Percentiles rank a stretch among this genome's conserved stretches.
Evolutionary conservation across 2,888 invertebrate species (phyloP).

Genomic region (Philereme transversata): DNA sequence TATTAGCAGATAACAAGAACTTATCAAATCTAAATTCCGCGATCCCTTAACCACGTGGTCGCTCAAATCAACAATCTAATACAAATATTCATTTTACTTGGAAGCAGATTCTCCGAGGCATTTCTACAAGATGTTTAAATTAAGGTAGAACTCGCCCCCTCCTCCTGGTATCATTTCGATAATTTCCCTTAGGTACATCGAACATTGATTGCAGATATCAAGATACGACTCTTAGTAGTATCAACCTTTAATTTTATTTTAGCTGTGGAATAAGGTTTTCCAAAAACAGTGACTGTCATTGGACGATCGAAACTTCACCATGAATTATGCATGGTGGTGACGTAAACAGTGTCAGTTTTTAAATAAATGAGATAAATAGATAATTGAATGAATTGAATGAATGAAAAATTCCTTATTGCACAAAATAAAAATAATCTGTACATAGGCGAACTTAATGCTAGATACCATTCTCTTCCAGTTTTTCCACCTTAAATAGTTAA

Average conservation of each 20-base stretch:
- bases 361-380: too few relatives aligned
- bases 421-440: too few relatives aligned
- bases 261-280: not conserved
- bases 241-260: conserved; percentile 2
- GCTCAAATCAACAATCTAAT: conserved; percentile 24
- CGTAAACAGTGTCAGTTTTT: too few relatives aligned
- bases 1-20: too few relatives aligned
- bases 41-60: conserved; percentile 13
- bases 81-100: conserved; percentile 31
- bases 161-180: conserved; percentile 51
- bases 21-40: not conserved
- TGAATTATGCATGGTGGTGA: too few relatives aligned
- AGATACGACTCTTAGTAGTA: conserved; percentile 14
- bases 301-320: too few relatives aligned
- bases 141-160: conserved; percentile 38
- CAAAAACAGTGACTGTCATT: too few relatives aligned
- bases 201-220: conserved; percentile 23
- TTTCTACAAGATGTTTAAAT: conserved; percentile 45
- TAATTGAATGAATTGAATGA: too few relatives aligned
- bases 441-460: too few relatives aligned
- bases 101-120: conserved; percentile 29
- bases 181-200: conserved; percentile 67
- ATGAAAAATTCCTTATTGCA: too few relatives aligned
- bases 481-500: too few relatives aligned
- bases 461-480: too few relatives aligned